Conservation (phyloP, 2,797 vertebrate genomes). For the Sphenodon punctatus region DNA sequence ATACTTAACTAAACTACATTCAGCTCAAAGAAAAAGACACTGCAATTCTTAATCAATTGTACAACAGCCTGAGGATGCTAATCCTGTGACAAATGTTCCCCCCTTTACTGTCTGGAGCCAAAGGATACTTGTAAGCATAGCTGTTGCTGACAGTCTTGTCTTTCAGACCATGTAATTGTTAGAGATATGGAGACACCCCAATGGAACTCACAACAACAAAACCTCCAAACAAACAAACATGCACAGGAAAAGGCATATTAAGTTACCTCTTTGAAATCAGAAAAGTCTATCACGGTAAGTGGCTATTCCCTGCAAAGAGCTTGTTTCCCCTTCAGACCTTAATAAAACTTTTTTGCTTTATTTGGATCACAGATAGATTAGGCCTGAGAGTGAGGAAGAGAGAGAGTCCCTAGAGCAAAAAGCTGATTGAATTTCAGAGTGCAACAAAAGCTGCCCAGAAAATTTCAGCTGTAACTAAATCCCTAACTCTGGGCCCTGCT, state of each 20-base stretch:
- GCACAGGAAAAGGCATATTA: conserved; percentile 63
- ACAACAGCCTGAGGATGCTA: conserved; percentile 8
- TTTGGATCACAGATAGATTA: conserved; percentile 54
- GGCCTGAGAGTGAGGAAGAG: conserved; percentile 5
- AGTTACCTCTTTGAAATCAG: conserved; percentile 72
- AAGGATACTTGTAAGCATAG: conserved; percentile 14
- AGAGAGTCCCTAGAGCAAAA: conserved; percentile 38
- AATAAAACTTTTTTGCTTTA: conserved; percentile 67
- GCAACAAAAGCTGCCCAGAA: conserved; percentile 57
- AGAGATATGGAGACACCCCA: conserved; percentile 33
- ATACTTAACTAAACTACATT: conserved; percentile 27
- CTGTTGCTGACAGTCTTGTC: conserved; percentile 50
- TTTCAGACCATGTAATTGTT: conserved; percentile 60
- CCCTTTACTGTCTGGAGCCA: conserved; percentile 59
- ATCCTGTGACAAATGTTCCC: conserved; percentile 12
- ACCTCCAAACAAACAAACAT: conserved; percentile 72
- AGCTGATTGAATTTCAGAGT: conserved; percentile 52
- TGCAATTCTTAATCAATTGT: conserved; percentile 26
- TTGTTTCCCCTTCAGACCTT: conserved; percentile 70
- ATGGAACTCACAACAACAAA: conserved; percentile 50
- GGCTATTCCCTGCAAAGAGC: conserved; percentile 65
- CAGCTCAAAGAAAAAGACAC: conserved; percentile 8
- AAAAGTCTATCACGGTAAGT: conserved; percentile 41
- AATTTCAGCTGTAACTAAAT: conserved; percentile 61
- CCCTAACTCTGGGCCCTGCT: conserved; percentile 33